A percentile compares a stretch with the other conserved stretches of the same genome.
Evolutionary conservation across 2,113 vertebrate genomes (phyloP).

Genomic region (Cephalopterus ornatus): DNA sequence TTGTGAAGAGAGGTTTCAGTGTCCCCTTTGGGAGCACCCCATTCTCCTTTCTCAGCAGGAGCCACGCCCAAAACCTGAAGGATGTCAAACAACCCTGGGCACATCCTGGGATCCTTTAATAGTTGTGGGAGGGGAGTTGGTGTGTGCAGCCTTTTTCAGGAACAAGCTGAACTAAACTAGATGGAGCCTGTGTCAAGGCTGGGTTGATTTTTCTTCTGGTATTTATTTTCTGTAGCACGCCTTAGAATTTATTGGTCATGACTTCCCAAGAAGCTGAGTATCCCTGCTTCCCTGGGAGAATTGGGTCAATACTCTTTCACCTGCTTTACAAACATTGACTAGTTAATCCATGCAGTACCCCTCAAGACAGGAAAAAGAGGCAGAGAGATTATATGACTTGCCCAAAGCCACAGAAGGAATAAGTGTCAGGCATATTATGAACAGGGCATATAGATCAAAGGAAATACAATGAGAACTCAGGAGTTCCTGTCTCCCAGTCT

Average conservation of each 20-base stretch:
- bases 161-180: background rate
- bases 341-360: conserved; percentile 36
- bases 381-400: conserved; percentile 49
- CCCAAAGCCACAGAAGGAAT: conserved; percentile 39
- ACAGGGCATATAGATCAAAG: conserved; percentile 29
- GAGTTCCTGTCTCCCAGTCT: background rate
- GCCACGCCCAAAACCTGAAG: background rate
- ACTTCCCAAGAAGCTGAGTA: background rate
- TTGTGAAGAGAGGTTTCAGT: background rate
- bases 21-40: background rate
- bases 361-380: background rate
- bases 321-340: conserved; percentile 21
- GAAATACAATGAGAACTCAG: conserved; percentile 17
- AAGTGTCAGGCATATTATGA: conserved; percentile 37
- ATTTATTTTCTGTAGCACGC: background rate
- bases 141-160: background rate
- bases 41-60: background rate
- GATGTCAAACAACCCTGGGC: background rate
- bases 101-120: background rate
- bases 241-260: background rate
- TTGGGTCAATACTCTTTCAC: background rate
- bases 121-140: background rate
- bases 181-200: background rate
- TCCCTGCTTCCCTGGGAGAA: conserved; percentile 3
- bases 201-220: background rate